Evolutionary conservation across 2,888 invertebrate genomes (phyloP).

Genomic region (Sinelater perroti): DNA sequence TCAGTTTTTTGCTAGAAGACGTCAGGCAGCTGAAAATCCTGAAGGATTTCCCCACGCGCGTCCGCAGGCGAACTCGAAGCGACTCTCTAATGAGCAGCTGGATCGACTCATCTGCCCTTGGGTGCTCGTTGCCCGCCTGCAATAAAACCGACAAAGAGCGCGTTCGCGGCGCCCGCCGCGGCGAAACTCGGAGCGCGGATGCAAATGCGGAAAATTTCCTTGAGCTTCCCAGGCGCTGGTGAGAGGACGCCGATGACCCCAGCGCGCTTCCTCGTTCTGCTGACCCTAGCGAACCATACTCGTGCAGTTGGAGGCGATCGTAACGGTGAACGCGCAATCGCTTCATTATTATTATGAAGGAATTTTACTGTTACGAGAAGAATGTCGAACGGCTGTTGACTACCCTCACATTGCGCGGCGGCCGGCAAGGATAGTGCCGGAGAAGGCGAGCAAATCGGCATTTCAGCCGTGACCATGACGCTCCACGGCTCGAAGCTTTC

Average conservation of each 20-base stretch:
- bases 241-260: conserved; percentile 15
- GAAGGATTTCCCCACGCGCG: too few species aligned
- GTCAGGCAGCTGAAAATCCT: too few species aligned
- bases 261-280: conserved; percentile 6
- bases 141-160: too few species aligned
- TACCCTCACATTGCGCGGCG: conserved; percentile 2
- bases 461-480: not conserved
- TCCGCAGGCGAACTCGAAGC: too few species aligned
- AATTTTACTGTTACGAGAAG: conserved; percentile 11
- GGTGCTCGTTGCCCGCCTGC: too few species aligned
- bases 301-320: conserved; percentile 6
- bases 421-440: conserved; percentile 1
- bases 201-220: too few species aligned
- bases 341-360: conserved; percentile 7
- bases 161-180: too few species aligned
- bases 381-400: conserved; percentile 11
- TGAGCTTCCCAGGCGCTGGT: not conserved
- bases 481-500: too few species aligned
- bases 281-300: conserved; percentile 14
- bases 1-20: too few species aligned
- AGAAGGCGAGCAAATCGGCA: not conserved
- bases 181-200: too few species aligned
- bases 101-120: too few species aligned
- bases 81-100: too few species aligned
- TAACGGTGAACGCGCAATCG: conserved; percentile 16